A percentile compares a stretch with the other conserved stretches of the same genome.
Evolutionary conservation across 2,888 invertebrate genomes (phyloP).

Genomic region (Mantis religiosa): DNA sequence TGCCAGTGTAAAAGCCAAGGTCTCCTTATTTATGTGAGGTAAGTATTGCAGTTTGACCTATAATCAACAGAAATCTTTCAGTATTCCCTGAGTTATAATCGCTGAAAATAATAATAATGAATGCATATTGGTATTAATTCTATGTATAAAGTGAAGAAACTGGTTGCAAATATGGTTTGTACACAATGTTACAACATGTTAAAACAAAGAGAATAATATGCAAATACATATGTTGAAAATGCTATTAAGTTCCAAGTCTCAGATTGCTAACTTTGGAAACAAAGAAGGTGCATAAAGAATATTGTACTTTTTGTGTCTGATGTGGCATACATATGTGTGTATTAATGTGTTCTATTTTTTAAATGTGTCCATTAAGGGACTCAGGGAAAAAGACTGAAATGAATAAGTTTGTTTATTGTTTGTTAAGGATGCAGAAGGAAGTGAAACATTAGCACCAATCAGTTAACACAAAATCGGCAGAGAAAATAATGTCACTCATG

Average conservation of each 20-base stretch:
- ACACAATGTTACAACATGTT: not conserved
- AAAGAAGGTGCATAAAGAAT: not conserved
- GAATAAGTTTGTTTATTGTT: not conserved
- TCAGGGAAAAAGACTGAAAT: not conserved
- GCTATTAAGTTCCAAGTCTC: not conserved
- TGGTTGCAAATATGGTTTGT: not conserved
- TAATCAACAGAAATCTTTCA: too few relatives aligned
- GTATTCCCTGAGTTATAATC: too few relatives aligned
- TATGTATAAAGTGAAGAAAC: not conserved
- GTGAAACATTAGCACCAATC: not conserved
- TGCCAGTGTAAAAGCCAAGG: too few relatives aligned
- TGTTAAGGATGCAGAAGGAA: not conserved
- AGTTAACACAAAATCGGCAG: not conserved
- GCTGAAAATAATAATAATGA: too few relatives aligned
- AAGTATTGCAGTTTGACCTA: too few relatives aligned
- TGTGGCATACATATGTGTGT: not conserved
- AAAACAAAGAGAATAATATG: not conserved
- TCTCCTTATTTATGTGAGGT: too few relatives aligned
- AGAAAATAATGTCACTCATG: not conserved
- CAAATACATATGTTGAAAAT: not conserved
- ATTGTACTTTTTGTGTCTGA: not conserved
- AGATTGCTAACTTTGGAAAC: not conserved
- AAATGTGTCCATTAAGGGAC: not conserved
- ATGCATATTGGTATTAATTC: not conserved
- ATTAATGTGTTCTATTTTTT: not conserved